Percentiles rank a stretch among this genome's conserved stretches.
phyloP scores from a whole-genome alignment of 1,140 invertebrate genomes.

The Heliconius hewitsoni region DNA sequence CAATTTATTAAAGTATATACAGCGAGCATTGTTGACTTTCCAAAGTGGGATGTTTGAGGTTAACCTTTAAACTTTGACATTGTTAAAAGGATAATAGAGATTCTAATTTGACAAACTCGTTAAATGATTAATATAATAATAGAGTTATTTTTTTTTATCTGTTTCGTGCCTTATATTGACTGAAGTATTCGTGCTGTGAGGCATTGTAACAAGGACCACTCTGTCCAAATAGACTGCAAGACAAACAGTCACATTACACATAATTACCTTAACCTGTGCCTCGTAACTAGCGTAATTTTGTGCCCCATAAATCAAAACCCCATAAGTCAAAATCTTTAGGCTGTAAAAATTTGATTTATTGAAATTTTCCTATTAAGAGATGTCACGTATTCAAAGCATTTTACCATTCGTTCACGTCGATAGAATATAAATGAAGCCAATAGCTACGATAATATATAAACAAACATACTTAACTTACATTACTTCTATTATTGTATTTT shows the following conservation, averaged over 20 bases:
- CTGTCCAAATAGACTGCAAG: too few relatives aligned
- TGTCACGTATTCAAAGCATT: slow-evolving; percentile 17
- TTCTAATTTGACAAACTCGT: neutral
- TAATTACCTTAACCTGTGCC: too few relatives aligned
- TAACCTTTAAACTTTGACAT: neutral
- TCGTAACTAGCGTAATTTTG: too few relatives aligned
- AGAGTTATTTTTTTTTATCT: neutral
- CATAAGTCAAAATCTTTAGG: neutral
- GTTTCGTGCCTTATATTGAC: too few relatives aligned
- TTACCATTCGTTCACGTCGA: slow-evolving; percentile 4
- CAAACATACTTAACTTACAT: neutral
- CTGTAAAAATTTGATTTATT: neutral
- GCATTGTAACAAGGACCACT: too few relatives aligned
- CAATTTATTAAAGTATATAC: slow-evolving; percentile 1
- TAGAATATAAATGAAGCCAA: slow-evolving; percentile 19
- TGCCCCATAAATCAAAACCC: too few relatives aligned
- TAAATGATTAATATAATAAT: too few relatives aligned
- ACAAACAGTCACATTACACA: too few relatives aligned
- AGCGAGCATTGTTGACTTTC: neutral
- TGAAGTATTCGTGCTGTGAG: too few relatives aligned
- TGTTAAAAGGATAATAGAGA: neutral
- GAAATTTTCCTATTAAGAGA: slow-evolving; percentile 11
- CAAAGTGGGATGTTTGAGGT: slow-evolving; percentile 1
- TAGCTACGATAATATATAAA: neutral
- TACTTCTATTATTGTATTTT: neutral